Evolutionary conservation across 2,888 invertebrate genomes (phyloP), one percentile per base, ranked within the genome.

Genomic region (Aquatica leii): DNA sequence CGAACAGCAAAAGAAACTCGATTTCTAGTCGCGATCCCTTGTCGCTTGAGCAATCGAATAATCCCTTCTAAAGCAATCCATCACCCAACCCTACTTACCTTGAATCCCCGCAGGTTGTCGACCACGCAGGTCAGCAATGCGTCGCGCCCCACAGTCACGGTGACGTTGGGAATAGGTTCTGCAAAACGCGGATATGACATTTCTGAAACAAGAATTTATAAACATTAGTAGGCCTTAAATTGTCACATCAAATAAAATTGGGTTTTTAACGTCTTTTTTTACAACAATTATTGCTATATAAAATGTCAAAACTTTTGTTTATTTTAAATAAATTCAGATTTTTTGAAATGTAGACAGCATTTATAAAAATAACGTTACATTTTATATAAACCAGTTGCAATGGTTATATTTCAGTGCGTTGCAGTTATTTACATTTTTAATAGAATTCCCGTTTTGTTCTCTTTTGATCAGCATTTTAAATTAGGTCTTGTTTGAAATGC

Each of bases 141-240:
- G 82, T 95, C 94, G 52, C 93, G 86, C 21, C 95, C 95, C 55
- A 93, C 88, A 43, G 93, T 93, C 70, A 94, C 94, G 17, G 95
- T 95, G 71, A 95, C 93, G 83, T 95, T 96, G 53, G 92, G 90
- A 73, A 95, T 93, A 53, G 92, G 91, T 78, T 94, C 95, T 68
- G 93, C 92, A 80, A 95, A 95, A 75, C 90, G 88, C 62, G 95
- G 95, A 80, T 91, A 80, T 55, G 77, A 71, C 71, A 72, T 69
- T 69, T 81, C 81, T 81, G 79, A 58, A 80, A 81, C 72, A 74
- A 76, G 54, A 59, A 65, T 58, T 59, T 65, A 65, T 65, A 64
- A 59, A 59, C 50, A 56, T 64, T 60, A 60, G 60, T 64, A 56
- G 50, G 15, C 18, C 31, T 37, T 48, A 55, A 59, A 41, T 49